Conservation (phyloP, 2,888 invertebrate species). For the Eueremaeus valkanovi region DNA sequence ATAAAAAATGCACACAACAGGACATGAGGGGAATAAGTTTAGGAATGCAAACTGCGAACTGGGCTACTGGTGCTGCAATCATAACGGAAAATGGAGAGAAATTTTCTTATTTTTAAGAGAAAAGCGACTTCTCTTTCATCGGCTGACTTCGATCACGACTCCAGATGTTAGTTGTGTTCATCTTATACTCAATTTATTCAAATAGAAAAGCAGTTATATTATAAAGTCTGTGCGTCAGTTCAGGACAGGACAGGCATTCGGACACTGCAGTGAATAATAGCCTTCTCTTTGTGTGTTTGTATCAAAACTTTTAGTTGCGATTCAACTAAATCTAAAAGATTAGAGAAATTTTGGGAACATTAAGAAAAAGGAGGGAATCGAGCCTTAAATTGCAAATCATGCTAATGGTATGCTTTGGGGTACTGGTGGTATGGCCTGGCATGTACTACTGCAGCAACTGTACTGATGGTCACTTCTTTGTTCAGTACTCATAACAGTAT, state of each 20-base stretch:
- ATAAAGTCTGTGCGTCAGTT: background rate
- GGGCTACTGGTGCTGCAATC: constrained; percentile 25
- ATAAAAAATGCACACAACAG: constrained; percentile 12
- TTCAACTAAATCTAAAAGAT: background rate
- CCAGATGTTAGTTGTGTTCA: constrained; percentile 20
- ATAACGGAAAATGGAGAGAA: background rate
- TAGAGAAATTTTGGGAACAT: background rate
- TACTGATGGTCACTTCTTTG: constrained; percentile 18
- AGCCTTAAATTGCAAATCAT: background rate
- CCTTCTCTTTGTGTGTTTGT: constrained; percentile 7
- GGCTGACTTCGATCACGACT: background rate
- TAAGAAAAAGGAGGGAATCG: background rate
- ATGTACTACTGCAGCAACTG: no score
- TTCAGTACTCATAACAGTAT: background rate
- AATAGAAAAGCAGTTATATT: background rate
- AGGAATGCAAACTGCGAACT: constrained; percentile 2
- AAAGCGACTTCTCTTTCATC: constrained; percentile 13
- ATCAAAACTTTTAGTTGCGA: background rate
- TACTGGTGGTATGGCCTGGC: background rate
- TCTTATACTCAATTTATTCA: constrained; percentile 16
- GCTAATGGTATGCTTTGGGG: background rate
- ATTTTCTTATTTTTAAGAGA: background rate
- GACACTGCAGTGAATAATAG: background rate
- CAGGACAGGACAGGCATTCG: background rate
- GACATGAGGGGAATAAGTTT: constrained; percentile 7